Percentiles rank a stretch among this genome's conserved stretches.
phyloP scores from a whole-genome alignment of 2,888 invertebrate species.

The Nemoura dubitans region DNA sequence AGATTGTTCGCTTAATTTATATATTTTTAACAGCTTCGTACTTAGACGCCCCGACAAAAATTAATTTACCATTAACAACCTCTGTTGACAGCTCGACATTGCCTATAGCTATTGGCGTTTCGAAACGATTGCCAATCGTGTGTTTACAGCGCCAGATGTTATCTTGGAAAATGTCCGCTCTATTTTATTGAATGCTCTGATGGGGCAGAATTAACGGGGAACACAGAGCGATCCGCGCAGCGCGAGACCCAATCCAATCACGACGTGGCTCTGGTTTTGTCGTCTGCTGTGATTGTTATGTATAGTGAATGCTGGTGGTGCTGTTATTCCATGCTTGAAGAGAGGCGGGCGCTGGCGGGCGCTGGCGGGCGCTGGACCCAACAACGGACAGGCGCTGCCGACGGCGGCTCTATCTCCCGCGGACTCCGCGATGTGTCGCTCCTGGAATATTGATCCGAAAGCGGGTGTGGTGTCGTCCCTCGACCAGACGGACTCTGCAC shows the following conservation, averaged over 20 bases:
- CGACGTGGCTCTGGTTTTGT: background rate
- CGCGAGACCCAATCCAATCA: background rate
- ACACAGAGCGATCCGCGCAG: background rate
- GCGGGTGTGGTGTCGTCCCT: background rate
- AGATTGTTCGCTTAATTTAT: background rate
- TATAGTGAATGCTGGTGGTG: background rate
- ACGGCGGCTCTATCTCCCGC: no score
- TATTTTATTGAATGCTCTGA: background rate
- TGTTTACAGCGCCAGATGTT: background rate
- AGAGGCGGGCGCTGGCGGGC: background rate
- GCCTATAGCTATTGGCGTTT: background rate
- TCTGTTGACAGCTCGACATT: background rate
- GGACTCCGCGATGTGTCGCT: slow-evolving; percentile 7
- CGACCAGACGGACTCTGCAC: background rate
- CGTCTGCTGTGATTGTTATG: background rate
- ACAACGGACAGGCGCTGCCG: no score
- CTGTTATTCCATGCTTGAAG: background rate
- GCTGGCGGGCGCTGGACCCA: background rate
- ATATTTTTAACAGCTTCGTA: background rate
- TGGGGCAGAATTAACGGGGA: background rate
- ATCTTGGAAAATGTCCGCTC: background rate
- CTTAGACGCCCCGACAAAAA: background rate
- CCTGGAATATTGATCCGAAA: slow-evolving; percentile 19
- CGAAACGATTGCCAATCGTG: background rate
- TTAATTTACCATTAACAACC: background rate